phyloP scores from a whole-genome alignment of 2,888 invertebrate genomes.

The Stenotaenia linearis region DNA sequence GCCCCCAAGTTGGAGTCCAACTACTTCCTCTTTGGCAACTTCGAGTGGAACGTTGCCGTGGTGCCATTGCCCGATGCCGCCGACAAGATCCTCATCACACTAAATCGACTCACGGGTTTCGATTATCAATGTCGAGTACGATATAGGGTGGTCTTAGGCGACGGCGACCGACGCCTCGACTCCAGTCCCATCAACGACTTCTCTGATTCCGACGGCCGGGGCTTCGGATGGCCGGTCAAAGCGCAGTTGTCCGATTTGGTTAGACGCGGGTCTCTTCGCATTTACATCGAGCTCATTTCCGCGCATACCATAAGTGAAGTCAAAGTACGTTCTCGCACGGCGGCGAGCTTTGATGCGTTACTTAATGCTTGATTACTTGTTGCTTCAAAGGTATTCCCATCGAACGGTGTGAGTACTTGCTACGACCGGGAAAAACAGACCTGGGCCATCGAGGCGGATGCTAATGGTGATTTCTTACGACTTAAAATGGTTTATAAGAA shows the following conservation, averaged over 20 bases:
- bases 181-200: constrained; percentile 66
- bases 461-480: constrained; percentile 67
- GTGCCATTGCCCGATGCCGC: constrained; percentile 44
- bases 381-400: constrained; percentile 35
- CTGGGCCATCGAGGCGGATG: constrained; percentile 70
- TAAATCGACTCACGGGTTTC: constrained; percentile 71
- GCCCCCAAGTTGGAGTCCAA: constrained; percentile 54
- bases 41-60: constrained; percentile 67
- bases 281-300: constrained; percentile 67
- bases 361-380: neutral
- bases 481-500: constrained; percentile 69
- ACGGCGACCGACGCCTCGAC: constrained; percentile 61
- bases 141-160: constrained; percentile 60
- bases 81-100: constrained; percentile 46
- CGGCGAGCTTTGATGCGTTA: neutral
- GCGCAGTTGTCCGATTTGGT: constrained; percentile 55
- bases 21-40: constrained; percentile 72
- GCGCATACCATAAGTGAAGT: constrained; percentile 64
- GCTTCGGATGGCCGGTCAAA: constrained; percentile 62
- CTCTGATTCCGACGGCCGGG: constrained; percentile 64
- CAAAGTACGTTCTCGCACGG: neutral
- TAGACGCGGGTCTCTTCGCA: constrained; percentile 54
- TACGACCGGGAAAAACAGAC: constrained; percentile 76
- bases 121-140: constrained; percentile 71
- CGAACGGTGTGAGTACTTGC: constrained; percentile 52